phyloP scores from a whole-genome alignment of 1,140 invertebrate genomes.

The Leguminivora glycinivorella region DNA sequence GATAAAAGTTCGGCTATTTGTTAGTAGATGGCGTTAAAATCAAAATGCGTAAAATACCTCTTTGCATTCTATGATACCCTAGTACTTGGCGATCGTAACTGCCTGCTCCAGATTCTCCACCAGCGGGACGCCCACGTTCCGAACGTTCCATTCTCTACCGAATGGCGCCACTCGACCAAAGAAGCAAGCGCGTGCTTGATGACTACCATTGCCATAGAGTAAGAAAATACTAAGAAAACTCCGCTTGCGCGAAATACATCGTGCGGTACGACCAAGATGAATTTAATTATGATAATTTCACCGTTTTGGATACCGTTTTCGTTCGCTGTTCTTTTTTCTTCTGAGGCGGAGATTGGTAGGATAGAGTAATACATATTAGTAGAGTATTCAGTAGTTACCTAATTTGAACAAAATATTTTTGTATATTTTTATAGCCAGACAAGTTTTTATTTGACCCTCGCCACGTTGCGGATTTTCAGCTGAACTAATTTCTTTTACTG shows the following conservation, averaged over 20 bases:
- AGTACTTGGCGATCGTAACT: conserved; percentile 74
- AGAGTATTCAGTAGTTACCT: no score
- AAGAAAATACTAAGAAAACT: conserved; percentile 20
- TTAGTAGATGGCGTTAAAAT: conserved; percentile 41
- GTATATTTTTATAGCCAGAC: no score
- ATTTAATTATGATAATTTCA: no score
- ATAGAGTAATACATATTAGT: no score
- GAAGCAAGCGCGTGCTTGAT: neutral
- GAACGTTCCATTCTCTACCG: conserved; percentile 56
- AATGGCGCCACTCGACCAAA: conserved; percentile 20
- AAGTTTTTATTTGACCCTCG: no score
- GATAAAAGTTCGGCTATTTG: conserved; percentile 28
- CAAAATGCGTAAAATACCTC: conserved; percentile 23
- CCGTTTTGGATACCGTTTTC: no score
- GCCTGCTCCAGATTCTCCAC: conserved; percentile 77
- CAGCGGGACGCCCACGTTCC: conserved; percentile 65
- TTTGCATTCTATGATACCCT: conserved; percentile 50
- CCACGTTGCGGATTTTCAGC: no score
- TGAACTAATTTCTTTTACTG: no score
- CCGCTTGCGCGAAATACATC: neutral
- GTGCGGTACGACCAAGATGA: neutral
- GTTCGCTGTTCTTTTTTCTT: neutral
- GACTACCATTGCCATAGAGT: conserved; percentile 1
- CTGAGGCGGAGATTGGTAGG: no score
- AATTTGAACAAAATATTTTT: no score